phyloP scores from a whole-genome alignment of 23 tunicate genomes.

The Diplosoma virens region DNA sequence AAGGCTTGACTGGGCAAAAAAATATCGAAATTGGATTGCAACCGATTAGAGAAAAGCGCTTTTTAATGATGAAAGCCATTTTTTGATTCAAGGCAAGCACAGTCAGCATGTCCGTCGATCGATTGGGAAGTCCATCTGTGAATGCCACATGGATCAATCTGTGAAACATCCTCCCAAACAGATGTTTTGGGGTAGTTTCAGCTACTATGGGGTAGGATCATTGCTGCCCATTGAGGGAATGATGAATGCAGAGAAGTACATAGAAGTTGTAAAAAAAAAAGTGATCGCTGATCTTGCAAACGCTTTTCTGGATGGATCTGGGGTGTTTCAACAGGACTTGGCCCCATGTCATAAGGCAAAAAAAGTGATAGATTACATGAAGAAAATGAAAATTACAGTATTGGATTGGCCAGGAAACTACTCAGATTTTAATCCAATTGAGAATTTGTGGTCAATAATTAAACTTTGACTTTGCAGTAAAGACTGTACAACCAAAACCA shows the following conservation, averaged over 20 bases:
- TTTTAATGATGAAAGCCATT: constrained; percentile 12
- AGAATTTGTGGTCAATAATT: constrained; percentile 16
- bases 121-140: constrained; percentile 18
- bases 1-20: neutral
- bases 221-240: constrained; percentile 22
- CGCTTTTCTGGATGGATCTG: constrained; percentile 21
- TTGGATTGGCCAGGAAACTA: constrained; percentile 18
- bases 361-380: constrained; percentile 15
- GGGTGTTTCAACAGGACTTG: constrained; percentile 10
- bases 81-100: constrained; percentile 4
- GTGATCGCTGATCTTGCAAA: constrained; percentile 17
- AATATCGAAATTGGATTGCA: neutral
- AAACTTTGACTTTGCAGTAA: constrained; percentile 11
- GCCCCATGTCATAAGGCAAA: constrained; percentile 7
- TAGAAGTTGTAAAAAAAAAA: constrained; percentile 3
- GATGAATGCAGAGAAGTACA: constrained; percentile 12
- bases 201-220: neutral
- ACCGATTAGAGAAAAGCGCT: constrained; percentile 19
- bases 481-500: constrained; percentile 15
- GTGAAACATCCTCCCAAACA: constrained; percentile 8
- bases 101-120: constrained; percentile 23
- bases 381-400: constrained; percentile 3
- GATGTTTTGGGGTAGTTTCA: constrained; percentile 27
- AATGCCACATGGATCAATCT: constrained; percentile 14
- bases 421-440: constrained; percentile 8